These are phyloP conservation scores for Pristionchus exspectatus DNA, from an alignment of 2,888 invertebrate species.

Conservation along the genomic window DNA sequence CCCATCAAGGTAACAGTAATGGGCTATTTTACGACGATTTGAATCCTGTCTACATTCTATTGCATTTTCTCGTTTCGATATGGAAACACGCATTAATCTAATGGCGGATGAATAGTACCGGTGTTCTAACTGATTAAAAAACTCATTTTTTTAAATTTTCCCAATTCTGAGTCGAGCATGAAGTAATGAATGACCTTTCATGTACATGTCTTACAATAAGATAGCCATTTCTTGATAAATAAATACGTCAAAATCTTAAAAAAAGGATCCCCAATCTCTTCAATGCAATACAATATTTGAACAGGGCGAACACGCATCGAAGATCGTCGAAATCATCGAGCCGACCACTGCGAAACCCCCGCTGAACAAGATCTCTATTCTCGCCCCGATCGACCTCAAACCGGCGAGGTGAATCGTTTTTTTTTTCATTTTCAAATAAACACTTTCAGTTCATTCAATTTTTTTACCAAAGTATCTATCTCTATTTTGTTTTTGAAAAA, in stretches of 20 bases:
- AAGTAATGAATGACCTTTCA: no score
- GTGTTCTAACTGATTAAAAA: no score
- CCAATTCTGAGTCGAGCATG: no score
- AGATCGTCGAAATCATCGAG: slow-evolving; percentile 39
- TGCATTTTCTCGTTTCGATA: background rate
- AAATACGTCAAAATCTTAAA: background rate
- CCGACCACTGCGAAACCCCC: background rate
- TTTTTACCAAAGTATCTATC: no score
- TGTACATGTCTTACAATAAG: no score
- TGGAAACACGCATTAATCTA: no score
- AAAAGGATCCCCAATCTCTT: background rate
- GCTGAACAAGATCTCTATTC: slow-evolving; percentile 41
- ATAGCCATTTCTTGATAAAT: no score
- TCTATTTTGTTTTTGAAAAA: no score
- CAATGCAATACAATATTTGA: background rate
- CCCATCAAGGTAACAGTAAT: background rate
- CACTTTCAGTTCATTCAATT: no score
- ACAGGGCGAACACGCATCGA: background rate
- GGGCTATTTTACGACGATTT: background rate
- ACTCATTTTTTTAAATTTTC: no score
- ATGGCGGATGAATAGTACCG: no score
- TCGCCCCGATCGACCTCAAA: slow-evolving; percentile 30
- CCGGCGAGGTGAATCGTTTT: background rate
- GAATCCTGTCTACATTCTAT: background rate
- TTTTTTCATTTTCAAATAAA: no score